Base-by-base conservation (phyloP, 2,113 vertebrate genomes). In the Amphilophus citrinellus region DNA sequence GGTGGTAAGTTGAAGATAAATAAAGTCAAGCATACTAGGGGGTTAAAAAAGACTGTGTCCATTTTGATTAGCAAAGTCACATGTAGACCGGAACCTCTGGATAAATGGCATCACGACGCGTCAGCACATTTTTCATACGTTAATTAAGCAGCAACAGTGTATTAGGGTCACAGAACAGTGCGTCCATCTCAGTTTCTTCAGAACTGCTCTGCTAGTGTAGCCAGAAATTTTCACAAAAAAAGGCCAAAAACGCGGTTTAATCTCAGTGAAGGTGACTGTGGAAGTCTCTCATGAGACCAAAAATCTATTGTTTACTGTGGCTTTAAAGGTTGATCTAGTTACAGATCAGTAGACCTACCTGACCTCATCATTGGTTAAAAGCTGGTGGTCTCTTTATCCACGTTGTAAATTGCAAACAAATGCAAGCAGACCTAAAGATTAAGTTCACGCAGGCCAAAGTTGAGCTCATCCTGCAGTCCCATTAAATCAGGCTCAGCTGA, bases 1-100 rank as follows among this genome's bases (percentile, higher is more conserved):
- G 24, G 44, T 30, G 44, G 2, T 13, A 24, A 71, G 44, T 11
- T 20, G 17, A 50, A 50, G 9, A 50, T 71, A 13, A 73, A 53
- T 0, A 73, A n/a, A 71, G 42, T 50, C 10, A 0, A 24, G 17
- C 1, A 50, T 42, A 11, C 15, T 18, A 7, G 0, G 6, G 9
- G 24, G 15, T 42, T 37, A 8, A 37, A 3, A 20, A 10, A 68
- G 50, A 30, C 13, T 50, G 65, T 71, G 15, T 47, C 42, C 15
- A 2, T 14, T 39, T 68, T 68, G 22, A 18, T 47, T 68, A 47
- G 22, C 42, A 47, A 27, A 30, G 22, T 68, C 42, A 50, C 3
- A 0, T 47, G 65, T 68, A n/a, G 22, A 68, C 66, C 0, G 18
- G 44, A 73, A 30, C 24, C 24, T 11, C 66, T 30, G 27, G 42